Evolutionary conservation across 2,113 vertebrate species (phyloP).

Genomic region (Sapajus apella): DNA sequence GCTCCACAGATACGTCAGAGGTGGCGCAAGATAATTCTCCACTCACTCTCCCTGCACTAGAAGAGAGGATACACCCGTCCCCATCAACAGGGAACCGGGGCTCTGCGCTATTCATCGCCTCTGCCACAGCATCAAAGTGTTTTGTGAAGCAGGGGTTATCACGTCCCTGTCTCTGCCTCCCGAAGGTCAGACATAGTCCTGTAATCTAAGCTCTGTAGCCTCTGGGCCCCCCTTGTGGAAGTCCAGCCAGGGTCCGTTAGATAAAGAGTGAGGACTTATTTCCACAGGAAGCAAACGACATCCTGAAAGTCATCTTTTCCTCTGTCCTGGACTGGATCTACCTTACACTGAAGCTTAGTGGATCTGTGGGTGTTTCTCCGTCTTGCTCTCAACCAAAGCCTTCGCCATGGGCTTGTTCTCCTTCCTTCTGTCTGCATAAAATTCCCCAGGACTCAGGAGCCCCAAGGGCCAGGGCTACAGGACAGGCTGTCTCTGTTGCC

Average conservation of each 20-base stretch:
- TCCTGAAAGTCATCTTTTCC: neutral
- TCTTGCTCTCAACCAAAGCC: neutral
- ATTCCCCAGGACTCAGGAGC: neutral
- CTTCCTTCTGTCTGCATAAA: neutral
- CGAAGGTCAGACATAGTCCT: neutral
- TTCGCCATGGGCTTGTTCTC: neutral
- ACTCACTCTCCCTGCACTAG: neutral
- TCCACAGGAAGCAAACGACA: neutral
- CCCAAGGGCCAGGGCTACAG: neutral
- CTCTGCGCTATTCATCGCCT: neutral
- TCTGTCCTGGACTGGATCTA: neutral
- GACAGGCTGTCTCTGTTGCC: neutral
- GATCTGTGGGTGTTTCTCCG: neutral
- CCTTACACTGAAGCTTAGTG: neutral
- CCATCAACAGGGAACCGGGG: neutral
- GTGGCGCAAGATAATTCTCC: neutral
- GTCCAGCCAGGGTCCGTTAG: neutral
- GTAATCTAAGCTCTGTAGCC: neutral
- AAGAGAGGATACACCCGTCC: neutral
- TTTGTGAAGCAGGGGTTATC: neutral
- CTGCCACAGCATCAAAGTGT: neutral
- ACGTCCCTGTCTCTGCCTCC: rapidly evolving
- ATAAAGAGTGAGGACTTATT: neutral
- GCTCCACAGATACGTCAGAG: neutral
- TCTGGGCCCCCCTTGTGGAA: neutral